phyloP scores from a whole-genome alignment of 2,888 invertebrate genomes.

The Seira musarum region DNA sequence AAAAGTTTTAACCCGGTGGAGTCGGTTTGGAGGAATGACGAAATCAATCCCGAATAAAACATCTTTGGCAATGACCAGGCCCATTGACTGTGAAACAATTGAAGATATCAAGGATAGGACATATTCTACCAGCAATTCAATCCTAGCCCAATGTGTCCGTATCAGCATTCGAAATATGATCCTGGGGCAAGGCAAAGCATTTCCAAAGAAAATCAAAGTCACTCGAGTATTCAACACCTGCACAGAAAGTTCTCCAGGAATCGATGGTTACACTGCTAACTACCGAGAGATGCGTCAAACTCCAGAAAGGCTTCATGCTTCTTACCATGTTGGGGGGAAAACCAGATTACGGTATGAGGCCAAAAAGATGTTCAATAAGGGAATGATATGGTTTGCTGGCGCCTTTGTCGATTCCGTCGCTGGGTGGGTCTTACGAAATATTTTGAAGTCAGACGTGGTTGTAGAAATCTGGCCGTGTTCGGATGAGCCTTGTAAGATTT shows the following conservation, averaged over 20 bases:
- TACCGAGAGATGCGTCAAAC: slow-evolving; percentile 2
- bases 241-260: not conserved
- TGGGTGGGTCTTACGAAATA: slow-evolving; percentile 19
- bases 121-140: not conserved
- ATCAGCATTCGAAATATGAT: slow-evolving; percentile 28
- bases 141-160: slow-evolving; percentile 20
- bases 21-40: slow-evolving; percentile 8
- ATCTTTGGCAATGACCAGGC: not conserved
- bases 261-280: slow-evolving; percentile 15
- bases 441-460: slow-evolving; percentile 29
- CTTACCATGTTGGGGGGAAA: slow-evolving; percentile 20
- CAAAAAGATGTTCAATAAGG: slow-evolving; percentile 33
- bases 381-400: slow-evolving; percentile 21
- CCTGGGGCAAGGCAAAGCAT: slow-evolving; percentile 31
- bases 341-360: not conserved
- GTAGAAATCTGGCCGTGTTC: slow-evolving; percentile 33
- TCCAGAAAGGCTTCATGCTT: slow-evolving; percentile 32
- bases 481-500: slow-evolving; percentile 32
- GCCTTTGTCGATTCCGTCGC: slow-evolving; percentile 1
- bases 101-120: slow-evolving; percentile 35
- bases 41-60: not conserved
- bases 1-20: slow-evolving; percentile 1
- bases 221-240: slow-evolving; percentile 23
- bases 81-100: slow-evolving; percentile 19
- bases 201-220: slow-evolving; percentile 14